Evolutionary conservation across 2,888 invertebrate genomes (phyloP).

Genomic region (Glyphotaelius pellucidus): DNA sequence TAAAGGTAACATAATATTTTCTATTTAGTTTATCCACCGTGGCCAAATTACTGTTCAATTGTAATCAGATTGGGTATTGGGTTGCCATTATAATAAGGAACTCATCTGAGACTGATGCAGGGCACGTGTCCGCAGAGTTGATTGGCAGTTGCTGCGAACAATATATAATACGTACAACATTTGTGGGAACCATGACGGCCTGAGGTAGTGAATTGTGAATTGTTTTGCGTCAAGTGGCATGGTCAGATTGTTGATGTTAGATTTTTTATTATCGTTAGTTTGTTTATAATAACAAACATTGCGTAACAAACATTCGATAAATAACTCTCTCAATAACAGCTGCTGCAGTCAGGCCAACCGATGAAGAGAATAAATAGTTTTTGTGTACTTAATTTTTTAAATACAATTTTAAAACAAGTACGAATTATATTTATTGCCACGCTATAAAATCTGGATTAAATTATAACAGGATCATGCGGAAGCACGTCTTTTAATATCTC

Average conservation of each 20-base stretch:
- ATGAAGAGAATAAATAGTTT: background rate
- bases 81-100: constrained; percentile 28
- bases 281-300: background rate
- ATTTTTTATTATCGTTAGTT: background rate
- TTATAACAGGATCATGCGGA: background rate
- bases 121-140: background rate
- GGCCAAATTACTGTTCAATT: constrained; percentile 61
- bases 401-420: background rate
- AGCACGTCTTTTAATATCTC: background rate
- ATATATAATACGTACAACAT: background rate
- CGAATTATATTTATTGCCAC: background rate
- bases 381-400: background rate
- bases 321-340: background rate
- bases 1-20: constrained; percentile 66
- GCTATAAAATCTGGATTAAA: background rate
- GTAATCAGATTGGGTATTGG: constrained; percentile 63
- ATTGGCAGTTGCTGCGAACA: constrained; percentile 10
- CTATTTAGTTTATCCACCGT: constrained; percentile 59
- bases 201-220: background rate
- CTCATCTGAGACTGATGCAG: background rate
- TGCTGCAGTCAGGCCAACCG: background rate
- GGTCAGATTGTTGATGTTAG: background rate
- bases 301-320: background rate
- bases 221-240: background rate
- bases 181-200: background rate